These are phyloP conservation scores for Monochamus saltuarius DNA, from an alignment of 1,140 invertebrate species.

Conservation along the genomic window DNA sequence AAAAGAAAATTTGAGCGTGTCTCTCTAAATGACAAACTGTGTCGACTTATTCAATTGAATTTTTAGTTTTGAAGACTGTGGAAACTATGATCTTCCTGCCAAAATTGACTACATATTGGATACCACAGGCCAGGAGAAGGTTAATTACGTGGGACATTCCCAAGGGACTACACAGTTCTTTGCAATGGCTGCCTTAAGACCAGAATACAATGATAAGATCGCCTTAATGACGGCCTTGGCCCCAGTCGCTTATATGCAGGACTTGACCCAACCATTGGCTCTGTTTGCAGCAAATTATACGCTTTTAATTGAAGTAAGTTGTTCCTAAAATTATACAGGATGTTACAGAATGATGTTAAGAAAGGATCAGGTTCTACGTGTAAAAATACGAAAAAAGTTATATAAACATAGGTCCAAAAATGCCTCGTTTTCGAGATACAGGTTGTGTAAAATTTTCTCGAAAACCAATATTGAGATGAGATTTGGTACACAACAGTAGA, in stretches of 20 bases:
- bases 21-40: too few relatives aligned
- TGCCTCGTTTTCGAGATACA: not conserved
- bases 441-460: not conserved
- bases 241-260: constrained; percentile 63
- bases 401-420: too few relatives aligned
- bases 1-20: too few relatives aligned
- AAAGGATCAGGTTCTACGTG: too few relatives aligned
- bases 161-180: constrained; percentile 64
- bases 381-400: too few relatives aligned
- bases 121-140: constrained; percentile 26
- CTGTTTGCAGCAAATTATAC: constrained; percentile 10
- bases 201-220: constrained; percentile 63
- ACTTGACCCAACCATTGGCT: constrained; percentile 42
- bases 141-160: constrained; percentile 43
- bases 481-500: not conserved
- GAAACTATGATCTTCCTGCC: constrained; percentile 61
- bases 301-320: not conserved
- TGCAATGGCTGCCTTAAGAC: constrained; percentile 63
- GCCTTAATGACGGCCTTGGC: constrained; percentile 65
- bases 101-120: constrained; percentile 58
- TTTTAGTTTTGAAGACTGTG: constrained; percentile 48
- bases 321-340: not conserved
- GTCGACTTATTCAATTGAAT: not conserved
- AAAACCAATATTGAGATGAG: not conserved
- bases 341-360: too few relatives aligned